Evolutionary conservation across 2,888 invertebrate species (phyloP).

Genomic region (Agrenia bidenticulata): DNA sequence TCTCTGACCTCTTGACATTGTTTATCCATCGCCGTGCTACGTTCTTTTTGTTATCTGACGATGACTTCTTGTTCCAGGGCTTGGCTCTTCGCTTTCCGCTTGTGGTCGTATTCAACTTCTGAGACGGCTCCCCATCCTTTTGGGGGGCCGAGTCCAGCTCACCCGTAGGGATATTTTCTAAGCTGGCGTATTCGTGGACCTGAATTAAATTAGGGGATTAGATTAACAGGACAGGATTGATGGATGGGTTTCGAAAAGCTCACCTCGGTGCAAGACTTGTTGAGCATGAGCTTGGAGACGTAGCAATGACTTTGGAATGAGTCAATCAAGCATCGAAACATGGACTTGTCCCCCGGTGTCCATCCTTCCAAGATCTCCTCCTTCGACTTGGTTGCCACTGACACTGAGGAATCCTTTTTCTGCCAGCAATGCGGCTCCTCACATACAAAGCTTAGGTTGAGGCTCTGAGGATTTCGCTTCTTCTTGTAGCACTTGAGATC

Average conservation of each 20-base stretch:
- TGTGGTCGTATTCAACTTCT: background rate
- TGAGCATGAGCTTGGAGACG: slow-evolving; percentile 40
- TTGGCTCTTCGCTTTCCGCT: background rate
- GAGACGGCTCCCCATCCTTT: no score
- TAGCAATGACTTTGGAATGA: slow-evolving; percentile 43
- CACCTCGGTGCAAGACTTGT: slow-evolving; percentile 42
- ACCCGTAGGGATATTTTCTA: slow-evolving; percentile 28
- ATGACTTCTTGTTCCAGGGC: slow-evolving; percentile 26
- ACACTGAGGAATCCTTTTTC: slow-evolving; percentile 7
- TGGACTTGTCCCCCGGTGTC: slow-evolving; percentile 37
- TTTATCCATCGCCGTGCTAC: slow-evolving; percentile 43
- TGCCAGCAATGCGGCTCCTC: slow-evolving; percentile 36
- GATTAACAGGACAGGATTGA: no score
- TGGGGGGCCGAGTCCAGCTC: background rate
- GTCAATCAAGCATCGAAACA: slow-evolving; percentile 33
- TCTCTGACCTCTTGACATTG: slow-evolving; percentile 40
- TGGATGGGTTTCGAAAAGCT: no score
- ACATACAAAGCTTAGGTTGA: slow-evolving; percentile 28
- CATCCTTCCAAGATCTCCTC: slow-evolving; percentile 31
- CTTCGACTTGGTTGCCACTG: background rate
- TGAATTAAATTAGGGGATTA: slow-evolving; percentile 6
- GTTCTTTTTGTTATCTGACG: slow-evolving; percentile 25
- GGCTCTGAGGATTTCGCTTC: slow-evolving; percentile 10
- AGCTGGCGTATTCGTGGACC: slow-evolving; percentile 35
- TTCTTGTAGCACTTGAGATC: slow-evolving; percentile 32